These are phyloP conservation scores for Trachurus trachurus DNA, from an alignment of 2,797 vertebrate genomes.

Conservation along the genomic window DNA sequence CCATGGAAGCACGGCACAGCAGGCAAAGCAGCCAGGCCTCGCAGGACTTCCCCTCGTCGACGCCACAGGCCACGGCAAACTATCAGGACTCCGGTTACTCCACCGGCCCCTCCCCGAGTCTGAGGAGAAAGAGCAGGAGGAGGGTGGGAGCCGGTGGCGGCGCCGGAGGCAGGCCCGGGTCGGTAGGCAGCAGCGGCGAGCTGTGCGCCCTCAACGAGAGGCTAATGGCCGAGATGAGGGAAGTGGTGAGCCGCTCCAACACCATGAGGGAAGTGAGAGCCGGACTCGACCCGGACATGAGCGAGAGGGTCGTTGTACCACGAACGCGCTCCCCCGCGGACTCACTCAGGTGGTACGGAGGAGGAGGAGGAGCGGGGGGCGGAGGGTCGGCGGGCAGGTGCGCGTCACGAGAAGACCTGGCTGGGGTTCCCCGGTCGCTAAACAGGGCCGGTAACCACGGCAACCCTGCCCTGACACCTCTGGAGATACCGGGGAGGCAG, in stretches of 20 bases:
- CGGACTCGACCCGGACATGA: slow-evolving; percentile 84
- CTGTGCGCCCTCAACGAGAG: slow-evolving; percentile 90
- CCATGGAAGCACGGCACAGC: slow-evolving; percentile 91
- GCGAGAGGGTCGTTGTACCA: slow-evolving; percentile 77
- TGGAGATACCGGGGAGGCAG: slow-evolving; percentile 88
- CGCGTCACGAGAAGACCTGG: slow-evolving; percentile 87
- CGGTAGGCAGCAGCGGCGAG: slow-evolving; percentile 91
- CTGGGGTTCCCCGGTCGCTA: slow-evolving; percentile 78
- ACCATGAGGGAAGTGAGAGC: slow-evolving; percentile 87
- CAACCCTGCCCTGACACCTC: slow-evolving; percentile 63
- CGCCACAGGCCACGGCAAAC: slow-evolving; percentile 82
- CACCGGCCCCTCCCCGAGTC: slow-evolving; percentile 92
- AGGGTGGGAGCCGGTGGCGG: slow-evolving; percentile 78
- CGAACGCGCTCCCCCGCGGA: slow-evolving; percentile 88
- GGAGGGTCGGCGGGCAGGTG: slow-evolving; percentile 68
- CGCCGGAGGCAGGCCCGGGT: slow-evolving; percentile 87
- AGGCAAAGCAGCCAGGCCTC: slow-evolving; percentile 89
- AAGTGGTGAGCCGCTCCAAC: slow-evolving; percentile 91
- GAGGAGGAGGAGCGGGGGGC: slow-evolving; percentile 38
- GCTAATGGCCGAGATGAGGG: slow-evolving; percentile 93
- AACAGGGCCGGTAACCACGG: slow-evolving; percentile 78
- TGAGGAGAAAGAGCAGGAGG: slow-evolving; percentile 90
- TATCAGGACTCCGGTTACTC: slow-evolving; percentile 96
- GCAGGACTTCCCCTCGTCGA: slow-evolving; percentile 88
- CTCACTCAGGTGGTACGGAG: slow-evolving; percentile 83